Evolutionary conservation across 53 echinoderm and acorn worm species (phyloP).

Genomic region (Hippasteria phrygiana): DNA sequence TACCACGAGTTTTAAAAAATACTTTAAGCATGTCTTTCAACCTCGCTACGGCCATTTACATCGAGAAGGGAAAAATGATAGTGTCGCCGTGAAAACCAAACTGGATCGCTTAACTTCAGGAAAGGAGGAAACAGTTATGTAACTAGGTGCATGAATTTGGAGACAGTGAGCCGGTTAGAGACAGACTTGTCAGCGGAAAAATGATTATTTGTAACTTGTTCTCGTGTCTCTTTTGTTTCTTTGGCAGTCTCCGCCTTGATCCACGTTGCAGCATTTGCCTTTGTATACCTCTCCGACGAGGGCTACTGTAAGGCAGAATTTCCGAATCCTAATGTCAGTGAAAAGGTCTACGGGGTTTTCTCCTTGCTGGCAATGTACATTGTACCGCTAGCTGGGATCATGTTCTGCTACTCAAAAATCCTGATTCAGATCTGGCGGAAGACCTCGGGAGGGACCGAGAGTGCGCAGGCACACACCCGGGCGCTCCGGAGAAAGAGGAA

Average conservation of each 20-base stretch:
- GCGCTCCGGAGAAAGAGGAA: slow-evolving; percentile 93
- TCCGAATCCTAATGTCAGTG: slow-evolving; percentile 60
- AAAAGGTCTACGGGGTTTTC: slow-evolving; percentile 62
- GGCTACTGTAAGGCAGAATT: slow-evolving; percentile 33
- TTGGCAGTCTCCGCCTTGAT: slow-evolving; percentile 74
- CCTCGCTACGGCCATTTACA: slow-evolving; percentile 2
- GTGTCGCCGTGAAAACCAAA: slow-evolving; percentile 11
- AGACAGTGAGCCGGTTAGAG: background rate
- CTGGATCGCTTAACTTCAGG: slow-evolving; percentile 41
- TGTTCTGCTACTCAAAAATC: slow-evolving; percentile 88
- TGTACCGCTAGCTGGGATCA: slow-evolving; percentile 81
- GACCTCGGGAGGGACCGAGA: slow-evolving; percentile 96
- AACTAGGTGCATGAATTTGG: background rate
- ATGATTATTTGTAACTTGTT: slow-evolving; percentile 22
- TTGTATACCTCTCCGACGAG: slow-evolving; percentile 8
- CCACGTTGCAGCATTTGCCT: slow-evolving; percentile 62
- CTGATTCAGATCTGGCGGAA: slow-evolving; percentile 95
- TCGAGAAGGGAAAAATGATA: slow-evolving; percentile 30
- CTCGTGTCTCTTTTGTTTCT: slow-evolving; percentile 45
- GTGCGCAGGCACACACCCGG: slow-evolving; percentile 95
- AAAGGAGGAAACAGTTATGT: slow-evolving; percentile 41
- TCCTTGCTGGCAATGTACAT: slow-evolving; percentile 74
- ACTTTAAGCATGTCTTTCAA: slow-evolving; percentile 59
- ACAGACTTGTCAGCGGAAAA: background rate
- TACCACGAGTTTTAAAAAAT: slow-evolving; percentile 80